Base-by-base conservation (phyloP, 2,113 vertebrate genomes). In the Oostethus manadensis region DNA sequence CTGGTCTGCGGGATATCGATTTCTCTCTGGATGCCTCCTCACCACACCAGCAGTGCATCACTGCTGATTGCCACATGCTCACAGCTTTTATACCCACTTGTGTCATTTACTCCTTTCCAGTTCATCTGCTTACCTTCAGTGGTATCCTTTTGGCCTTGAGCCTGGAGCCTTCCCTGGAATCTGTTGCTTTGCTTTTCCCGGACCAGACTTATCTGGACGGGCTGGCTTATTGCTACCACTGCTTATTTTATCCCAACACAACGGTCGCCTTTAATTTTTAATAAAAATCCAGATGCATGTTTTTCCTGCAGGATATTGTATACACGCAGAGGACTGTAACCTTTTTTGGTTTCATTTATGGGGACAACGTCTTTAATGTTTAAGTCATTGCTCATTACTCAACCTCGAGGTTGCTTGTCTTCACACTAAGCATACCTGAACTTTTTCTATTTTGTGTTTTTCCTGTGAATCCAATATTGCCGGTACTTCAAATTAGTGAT, bases 241-340 rank as follows among this genome's bases (percentile, higher is more conserved):
- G 38, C 38, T 42, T 14, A 14, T 42, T 42, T 42, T 42, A 42
- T 42, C 6, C 38, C 38, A 14, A 42, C 38, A 40, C 10, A 40
- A 40, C 10, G 3, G 10, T 10, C 10, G 29, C 51, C 33, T 56
- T 67, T 71, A 29, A 60, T 58, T 73, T 76, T 70, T 73, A 73
- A 81, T 77, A 76, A 72, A 75, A 74, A 70, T 67, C 50, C 66
- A 61, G 68, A 68, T 1, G 64, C 55, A 22, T 68, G 66, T 78
- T 81, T 78, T 66, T 42, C 22, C 57, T 38, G 56, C 29, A 47
- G 44, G 69, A 75, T 71, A 47, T 70, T 75, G 73, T 38, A 51
- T 23, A 50, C 61, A 65, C 53, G 54, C n/a, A 0, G 0, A 26
- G 51, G 70, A 57, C 44, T 42, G 1, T 26, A 15, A 11, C 47